Base-by-base conservation (phyloP, 2,888 invertebrate species). In the Lepidochitona cinerea region DNA sequence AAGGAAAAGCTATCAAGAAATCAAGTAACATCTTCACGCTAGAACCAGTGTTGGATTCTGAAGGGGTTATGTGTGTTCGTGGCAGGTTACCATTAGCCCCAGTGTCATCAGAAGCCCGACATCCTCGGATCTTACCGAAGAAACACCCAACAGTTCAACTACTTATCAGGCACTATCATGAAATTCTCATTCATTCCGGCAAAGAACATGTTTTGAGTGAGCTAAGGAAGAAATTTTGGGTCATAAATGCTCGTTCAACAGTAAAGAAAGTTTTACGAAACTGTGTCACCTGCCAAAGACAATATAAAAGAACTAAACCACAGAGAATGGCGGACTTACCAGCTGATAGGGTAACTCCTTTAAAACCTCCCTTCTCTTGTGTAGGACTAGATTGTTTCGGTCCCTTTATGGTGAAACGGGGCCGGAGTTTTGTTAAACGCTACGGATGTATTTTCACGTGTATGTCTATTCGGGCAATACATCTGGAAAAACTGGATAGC, bases 391-490 rank as follows among this genome's bases (percentile, higher is more conserved):
- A 74, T 36, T 72, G 35, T 37, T 74, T 72, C 59, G 72, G 74
- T 1, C 71, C 72, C n/a, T 68, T 74, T 32, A 18, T 37, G 29
- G 71, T 74, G 9, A 66, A 67, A 23, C 33, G 54, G 14, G 68
- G 33, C 23, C 23, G 71, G 5, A 52, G 14, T 26, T 1, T 14
- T n/a, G 71, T 67, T 14, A 74, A 74, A 32, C 29, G 71, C 26
- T 74, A 67, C 35, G 74, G 74, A 18, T 74, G 74, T 72, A 9
- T 74, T n/a, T 74, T 74, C 33, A 74, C 71, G 6, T 74, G 71
- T 33, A 12, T 74, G n/a, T 23, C 72, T 29, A 52, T 26, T 1
- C 14, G 75, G 29, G 69, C 75, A 26, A 35, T 74, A 12, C 73
- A 75, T 41, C 29, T 74, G 49, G 72, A 75, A 29, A 37, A 68